A percentile compares a stretch with the other conserved stretches of the same genome.
These are phyloP conservation scores for Cladopsammia gracilis DNA, from an alignment of 64 coral and sea anemone genomes.

Conservation along the genomic window DNA sequence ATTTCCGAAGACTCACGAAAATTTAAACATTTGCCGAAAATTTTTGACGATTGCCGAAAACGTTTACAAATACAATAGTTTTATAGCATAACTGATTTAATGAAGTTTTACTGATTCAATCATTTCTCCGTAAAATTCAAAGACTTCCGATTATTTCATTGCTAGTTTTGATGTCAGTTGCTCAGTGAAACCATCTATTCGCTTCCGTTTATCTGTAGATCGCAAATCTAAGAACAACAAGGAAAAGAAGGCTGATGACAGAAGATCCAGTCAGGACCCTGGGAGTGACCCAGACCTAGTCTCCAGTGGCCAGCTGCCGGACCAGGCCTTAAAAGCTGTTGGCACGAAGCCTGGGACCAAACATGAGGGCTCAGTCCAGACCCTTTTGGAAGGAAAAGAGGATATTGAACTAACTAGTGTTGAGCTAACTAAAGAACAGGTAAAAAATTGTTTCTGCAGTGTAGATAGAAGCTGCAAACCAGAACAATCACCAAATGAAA, in stretches of 20 bases:
- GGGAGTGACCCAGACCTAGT: constrained; percentile 97
- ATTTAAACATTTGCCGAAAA: too few relatives aligned
- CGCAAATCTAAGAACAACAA: not conserved
- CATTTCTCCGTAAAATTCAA: too few relatives aligned
- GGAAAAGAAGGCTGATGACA: not conserved
- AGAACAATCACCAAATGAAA: too few relatives aligned
- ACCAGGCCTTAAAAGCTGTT: constrained; percentile 88
- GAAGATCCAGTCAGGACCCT: constrained; percentile 60
- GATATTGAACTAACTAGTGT: constrained; percentile 94
- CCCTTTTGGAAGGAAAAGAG: constrained; percentile 79
- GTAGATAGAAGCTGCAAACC: not conserved
- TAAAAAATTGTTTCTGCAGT: constrained; percentile 1
- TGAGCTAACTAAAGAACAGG: constrained; percentile 82
- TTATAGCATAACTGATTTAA: too few relatives aligned
- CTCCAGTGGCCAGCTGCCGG: constrained; percentile 70
- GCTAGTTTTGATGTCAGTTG: too few relatives aligned
- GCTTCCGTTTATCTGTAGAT: not conserved
- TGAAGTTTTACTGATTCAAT: too few relatives aligned
- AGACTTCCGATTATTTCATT: too few relatives aligned
- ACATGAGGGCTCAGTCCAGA: constrained; percentile 90
- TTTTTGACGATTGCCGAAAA: too few relatives aligned
- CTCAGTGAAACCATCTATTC: too few relatives aligned
- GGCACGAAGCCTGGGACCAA: constrained; percentile 83
- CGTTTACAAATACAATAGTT: too few relatives aligned
- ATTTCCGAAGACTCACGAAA: too few relatives aligned